phyloP scores from a whole-genome alignment of 2,888 invertebrate genomes.

The Noctua comes region DNA sequence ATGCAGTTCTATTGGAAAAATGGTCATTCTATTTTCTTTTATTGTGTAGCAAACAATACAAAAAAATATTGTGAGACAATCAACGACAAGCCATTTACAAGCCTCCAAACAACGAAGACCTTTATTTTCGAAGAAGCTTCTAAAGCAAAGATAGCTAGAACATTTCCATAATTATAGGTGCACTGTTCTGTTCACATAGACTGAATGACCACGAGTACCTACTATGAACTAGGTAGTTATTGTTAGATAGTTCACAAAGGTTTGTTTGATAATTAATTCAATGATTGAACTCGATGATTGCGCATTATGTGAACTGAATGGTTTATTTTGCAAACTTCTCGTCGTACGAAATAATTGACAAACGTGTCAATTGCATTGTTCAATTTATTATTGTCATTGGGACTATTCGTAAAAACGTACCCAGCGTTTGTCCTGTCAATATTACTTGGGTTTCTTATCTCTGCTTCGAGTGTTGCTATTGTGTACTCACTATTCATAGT shows the following conservation, averaged over 20 bases:
- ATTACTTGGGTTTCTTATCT: slow-evolving; percentile 54
- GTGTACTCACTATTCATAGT: slow-evolving; percentile 51
- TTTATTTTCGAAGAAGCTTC: background rate
- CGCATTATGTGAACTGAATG: slow-evolving; percentile 59
- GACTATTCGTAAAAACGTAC: slow-evolving; percentile 59
- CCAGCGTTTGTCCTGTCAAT: slow-evolving; percentile 60
- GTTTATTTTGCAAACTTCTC: slow-evolving; percentile 58
- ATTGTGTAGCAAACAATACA: too few species aligned
- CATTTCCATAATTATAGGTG: background rate
- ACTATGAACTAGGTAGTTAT: slow-evolving; percentile 28
- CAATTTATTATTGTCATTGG: slow-evolving; percentile 60
- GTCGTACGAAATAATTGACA: slow-evolving; percentile 60
- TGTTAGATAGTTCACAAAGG: slow-evolving; percentile 30
- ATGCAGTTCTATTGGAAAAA: background rate
- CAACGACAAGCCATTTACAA: too few species aligned
- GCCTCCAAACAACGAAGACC: background rate
- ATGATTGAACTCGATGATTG: slow-evolving; percentile 42
- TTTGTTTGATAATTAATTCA: slow-evolving; percentile 43
- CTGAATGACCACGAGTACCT: background rate
- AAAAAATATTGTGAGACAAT: too few species aligned
- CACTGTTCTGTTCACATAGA: background rate
- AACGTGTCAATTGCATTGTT: slow-evolving; percentile 72
- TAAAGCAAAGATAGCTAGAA: background rate
- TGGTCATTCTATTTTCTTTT: too few species aligned
- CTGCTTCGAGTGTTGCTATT: slow-evolving; percentile 54